Conservation (phyloP, 2,113 vertebrate genomes). For the Dasyornis broadbenti region DNA sequence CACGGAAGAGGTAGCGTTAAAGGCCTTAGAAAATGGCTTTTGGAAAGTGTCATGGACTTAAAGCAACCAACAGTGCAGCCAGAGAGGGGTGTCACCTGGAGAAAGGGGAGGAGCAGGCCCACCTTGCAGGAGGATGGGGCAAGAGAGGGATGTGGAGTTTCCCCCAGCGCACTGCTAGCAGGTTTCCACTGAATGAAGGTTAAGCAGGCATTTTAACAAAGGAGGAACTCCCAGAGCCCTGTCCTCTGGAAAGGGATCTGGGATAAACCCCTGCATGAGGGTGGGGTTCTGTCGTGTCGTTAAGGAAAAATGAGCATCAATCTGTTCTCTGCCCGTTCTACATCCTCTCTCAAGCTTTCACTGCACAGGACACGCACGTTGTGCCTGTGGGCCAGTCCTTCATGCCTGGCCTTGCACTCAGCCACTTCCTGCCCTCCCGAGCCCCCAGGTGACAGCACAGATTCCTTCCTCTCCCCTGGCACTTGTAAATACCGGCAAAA, state of each 20-base stretch:
- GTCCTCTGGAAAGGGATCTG: not conserved
- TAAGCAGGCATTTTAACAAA: not conserved
- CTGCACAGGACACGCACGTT: rapidly evolving
- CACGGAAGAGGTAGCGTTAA: conserved; percentile 5
- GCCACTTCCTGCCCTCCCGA: not conserved
- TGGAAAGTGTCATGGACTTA: not conserved
- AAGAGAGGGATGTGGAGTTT: not conserved
- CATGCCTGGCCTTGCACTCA: not conserved
- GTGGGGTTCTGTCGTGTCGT: not conserved
- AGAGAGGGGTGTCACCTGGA: too few species aligned
- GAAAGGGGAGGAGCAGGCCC: not conserved
- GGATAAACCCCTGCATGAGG: not conserved
- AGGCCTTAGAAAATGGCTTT: conserved; percentile 6
- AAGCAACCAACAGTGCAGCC: not conserved
- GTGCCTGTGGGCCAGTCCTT: not conserved
- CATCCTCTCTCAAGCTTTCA: not conserved
- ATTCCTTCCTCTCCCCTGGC: not conserved
- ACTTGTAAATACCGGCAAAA: not conserved
- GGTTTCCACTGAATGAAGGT: not conserved
- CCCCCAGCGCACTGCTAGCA: not conserved
- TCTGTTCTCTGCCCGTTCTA: not conserved
- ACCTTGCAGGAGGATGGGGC: not conserved
- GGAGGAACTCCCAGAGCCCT: not conserved
- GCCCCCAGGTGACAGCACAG: rapidly evolving
- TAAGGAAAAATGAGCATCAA: rapidly evolving